Conservation (phyloP, 2,797 vertebrate species). For the Microctenopoma stevenorrisi region DNA sequence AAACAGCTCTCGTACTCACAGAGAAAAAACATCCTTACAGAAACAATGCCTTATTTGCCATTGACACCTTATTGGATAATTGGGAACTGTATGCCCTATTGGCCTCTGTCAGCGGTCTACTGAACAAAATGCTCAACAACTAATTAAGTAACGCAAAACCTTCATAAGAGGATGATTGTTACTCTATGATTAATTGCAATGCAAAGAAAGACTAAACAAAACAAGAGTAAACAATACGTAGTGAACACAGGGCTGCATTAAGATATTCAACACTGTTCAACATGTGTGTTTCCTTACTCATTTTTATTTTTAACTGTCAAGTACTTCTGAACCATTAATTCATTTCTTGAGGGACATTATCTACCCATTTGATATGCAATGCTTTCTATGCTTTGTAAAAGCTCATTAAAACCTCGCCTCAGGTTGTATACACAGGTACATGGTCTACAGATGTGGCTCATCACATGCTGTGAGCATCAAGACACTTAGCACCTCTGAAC, state of each 20-base stretch:
- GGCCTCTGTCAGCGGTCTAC: constrained; percentile 32
- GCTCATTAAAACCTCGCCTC: constrained; percentile 77
- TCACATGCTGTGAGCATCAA: constrained; percentile 52
- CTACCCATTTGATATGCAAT: constrained; percentile 60
- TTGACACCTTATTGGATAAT: constrained; percentile 48
- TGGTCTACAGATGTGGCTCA: constrained; percentile 56
- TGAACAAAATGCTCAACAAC: constrained; percentile 32
- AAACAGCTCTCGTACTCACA: constrained; percentile 32
- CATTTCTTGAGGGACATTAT: constrained; percentile 60
- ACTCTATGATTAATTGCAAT: background rate
- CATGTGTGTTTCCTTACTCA: constrained; percentile 40
- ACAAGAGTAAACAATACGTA: background rate
- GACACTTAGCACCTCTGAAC: constrained; percentile 51
- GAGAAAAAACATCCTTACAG: constrained; percentile 16
- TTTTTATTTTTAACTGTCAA: constrained; percentile 67
- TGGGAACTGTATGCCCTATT: constrained; percentile 28
- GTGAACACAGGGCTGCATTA: background rate
- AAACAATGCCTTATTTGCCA: constrained; percentile 15
- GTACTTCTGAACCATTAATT: constrained; percentile 62
- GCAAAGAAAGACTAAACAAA: background rate
- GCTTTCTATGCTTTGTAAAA: constrained; percentile 72
- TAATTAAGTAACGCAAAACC: constrained; percentile 35
- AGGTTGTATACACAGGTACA: constrained; percentile 69
- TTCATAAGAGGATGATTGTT: background rate
- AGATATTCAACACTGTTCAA: constrained; percentile 12